Evolutionary conservation across 2,113 vertebrate genomes (phyloP).

Genomic region (Corvus moneduloides): DNA sequence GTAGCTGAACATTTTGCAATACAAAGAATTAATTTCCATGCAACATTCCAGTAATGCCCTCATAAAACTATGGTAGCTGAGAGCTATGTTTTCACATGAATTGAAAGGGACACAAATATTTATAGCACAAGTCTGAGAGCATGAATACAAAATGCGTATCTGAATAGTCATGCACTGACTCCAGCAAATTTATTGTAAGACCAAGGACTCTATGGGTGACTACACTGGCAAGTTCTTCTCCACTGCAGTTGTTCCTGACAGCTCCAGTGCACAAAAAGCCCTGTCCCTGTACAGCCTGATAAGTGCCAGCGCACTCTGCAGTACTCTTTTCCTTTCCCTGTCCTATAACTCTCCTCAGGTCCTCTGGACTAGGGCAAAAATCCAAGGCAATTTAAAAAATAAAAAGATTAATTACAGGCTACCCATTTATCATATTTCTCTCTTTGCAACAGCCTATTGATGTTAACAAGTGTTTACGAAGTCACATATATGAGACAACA

Average conservation of each 20-base stretch:
- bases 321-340: not conserved
- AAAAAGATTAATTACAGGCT: not conserved
- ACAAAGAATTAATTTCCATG: not conserved
- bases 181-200: not conserved
- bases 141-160: rapidly evolving
- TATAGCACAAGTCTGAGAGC: not conserved
- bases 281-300: rapidly evolving
- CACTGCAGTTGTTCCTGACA: not conserved
- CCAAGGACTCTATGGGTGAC: rapidly evolving
- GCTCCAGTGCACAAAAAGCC: not conserved
- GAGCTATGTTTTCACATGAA: not conserved
- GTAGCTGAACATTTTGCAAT: not conserved
- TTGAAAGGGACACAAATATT: not conserved
- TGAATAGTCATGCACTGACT: not conserved
- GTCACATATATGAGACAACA: not conserved
- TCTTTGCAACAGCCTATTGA: not conserved
- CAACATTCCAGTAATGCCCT: not conserved
- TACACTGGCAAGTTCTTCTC: not conserved
- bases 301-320: not conserved
- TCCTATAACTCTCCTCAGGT: not conserved
- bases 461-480: not conserved
- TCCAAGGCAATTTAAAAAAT: not conserved
- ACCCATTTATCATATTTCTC: not conserved
- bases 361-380: not conserved
- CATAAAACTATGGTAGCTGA: not conserved